Conservation (phyloP, 2,888 invertebrate genomes). For the Charanyca ferruginea region DNA sequence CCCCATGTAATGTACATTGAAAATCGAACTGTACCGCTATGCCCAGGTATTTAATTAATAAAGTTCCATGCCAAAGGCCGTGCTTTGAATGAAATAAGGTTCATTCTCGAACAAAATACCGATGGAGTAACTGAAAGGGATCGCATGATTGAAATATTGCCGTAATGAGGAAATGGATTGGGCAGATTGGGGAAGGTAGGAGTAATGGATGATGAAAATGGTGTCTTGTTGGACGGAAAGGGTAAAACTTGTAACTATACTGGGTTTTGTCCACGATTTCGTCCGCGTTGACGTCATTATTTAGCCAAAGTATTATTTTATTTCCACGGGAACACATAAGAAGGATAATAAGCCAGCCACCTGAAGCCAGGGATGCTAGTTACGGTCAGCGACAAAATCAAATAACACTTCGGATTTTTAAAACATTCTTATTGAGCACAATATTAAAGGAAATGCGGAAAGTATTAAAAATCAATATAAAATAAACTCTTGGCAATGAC, state of each 20-base stretch:
- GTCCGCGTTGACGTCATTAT: too few relatives aligned
- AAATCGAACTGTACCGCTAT: constrained; percentile 17
- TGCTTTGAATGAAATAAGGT: constrained; percentile 52
- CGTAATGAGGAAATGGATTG: neutral
- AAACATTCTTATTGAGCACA: too few relatives aligned
- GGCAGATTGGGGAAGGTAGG: neutral
- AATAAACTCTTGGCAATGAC: too few relatives aligned
- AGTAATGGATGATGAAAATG: neutral
- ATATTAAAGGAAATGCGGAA: too few relatives aligned
- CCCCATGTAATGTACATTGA: constrained; percentile 27
- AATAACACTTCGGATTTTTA: too few relatives aligned
- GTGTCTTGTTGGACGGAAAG: neutral
- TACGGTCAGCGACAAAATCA: too few relatives aligned
- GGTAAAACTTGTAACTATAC: neutral
- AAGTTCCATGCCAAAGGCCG: constrained; percentile 46
- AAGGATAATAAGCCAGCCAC: too few relatives aligned
- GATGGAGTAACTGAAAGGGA: neutral
- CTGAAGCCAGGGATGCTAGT: too few relatives aligned
- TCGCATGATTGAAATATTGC: constrained; percentile 35
- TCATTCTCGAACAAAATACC: constrained; percentile 36
- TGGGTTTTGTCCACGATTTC: too few relatives aligned
- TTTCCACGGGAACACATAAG: too few relatives aligned
- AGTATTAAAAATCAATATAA: too few relatives aligned
- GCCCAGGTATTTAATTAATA: constrained; percentile 60
- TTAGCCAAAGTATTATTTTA: too few relatives aligned